Evolutionary conservation across 2,113 vertebrate species (phyloP).

Genomic region (Chauna torquata): DNA sequence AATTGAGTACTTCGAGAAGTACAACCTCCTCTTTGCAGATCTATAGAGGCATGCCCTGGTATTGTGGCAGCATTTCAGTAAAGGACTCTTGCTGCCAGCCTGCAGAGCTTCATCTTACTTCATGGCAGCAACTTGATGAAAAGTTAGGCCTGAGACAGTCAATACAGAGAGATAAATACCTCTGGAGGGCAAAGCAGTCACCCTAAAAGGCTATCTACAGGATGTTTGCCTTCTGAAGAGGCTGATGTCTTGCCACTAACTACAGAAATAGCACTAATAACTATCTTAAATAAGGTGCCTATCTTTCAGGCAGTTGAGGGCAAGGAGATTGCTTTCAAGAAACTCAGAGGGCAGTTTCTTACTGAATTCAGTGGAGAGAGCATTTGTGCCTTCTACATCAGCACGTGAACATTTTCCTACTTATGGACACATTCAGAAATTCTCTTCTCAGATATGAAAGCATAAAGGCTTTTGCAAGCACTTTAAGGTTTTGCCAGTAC

Average conservation of each 20-base stretch:
- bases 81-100: neutral
- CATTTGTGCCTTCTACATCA: neutral
- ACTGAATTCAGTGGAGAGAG: neutral
- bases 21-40: neutral
- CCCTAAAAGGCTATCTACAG: conserved; percentile 33
- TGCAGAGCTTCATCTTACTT: neutral
- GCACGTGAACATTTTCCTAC: neutral
- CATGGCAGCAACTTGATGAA: neutral
- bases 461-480: neutral
- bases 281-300: neutral
- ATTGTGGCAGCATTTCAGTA: neutral
- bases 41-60: neutral
- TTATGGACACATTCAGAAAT: neutral
- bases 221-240: neutral
- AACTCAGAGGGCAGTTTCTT: neutral
- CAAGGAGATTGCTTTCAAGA: neutral
- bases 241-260: neutral
- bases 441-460: neutral
- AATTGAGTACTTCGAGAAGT: neutral
- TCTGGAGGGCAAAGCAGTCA: neutral
- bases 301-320: neutral
- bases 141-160: neutral
- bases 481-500: neutral
- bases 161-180: neutral
- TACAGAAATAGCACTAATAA: neutral